Evolutionary conservation across 2,797 vertebrate species (phyloP).

Genomic region (Limnodromus scolopaceus): DNA sequence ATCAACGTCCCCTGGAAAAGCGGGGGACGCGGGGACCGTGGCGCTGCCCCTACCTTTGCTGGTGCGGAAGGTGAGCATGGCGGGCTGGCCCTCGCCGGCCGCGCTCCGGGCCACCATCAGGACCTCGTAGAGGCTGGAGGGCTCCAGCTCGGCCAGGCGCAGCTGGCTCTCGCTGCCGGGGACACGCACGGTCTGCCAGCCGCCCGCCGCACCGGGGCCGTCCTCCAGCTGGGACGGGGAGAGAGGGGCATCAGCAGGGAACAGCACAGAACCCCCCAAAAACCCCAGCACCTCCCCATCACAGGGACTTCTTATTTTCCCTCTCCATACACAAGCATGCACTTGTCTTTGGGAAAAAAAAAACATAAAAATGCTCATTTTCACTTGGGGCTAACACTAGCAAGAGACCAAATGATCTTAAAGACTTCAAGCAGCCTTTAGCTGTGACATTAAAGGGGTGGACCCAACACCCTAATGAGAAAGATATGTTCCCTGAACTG

Average conservation of each 20-base stretch:
- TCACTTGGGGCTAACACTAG: not conserved
- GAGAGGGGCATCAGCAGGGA: not conserved
- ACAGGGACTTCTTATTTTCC: not conserved
- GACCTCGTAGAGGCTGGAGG: slow-evolving; percentile 95
- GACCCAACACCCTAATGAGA: not conserved
- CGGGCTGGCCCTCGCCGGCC: slow-evolving; percentile 91
- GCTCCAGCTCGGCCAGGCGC: slow-evolving; percentile 89
- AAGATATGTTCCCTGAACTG: not conserved
- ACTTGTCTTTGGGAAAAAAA: not conserved
- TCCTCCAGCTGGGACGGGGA: slow-evolving; percentile 88
- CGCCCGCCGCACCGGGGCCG: slow-evolving; percentile 76
- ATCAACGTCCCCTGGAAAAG: not conserved
- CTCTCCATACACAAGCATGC: fast-evolving
- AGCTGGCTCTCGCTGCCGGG: slow-evolving; percentile 95
- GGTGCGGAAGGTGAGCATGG: slow-evolving; percentile 98
- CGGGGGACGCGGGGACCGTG: not conserved
- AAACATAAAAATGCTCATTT: not conserved
- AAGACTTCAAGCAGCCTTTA: not conserved
- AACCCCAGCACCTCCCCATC: fast-evolving
- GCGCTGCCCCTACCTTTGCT: slow-evolving; percentile 87
- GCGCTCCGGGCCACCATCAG: slow-evolving; percentile 94
- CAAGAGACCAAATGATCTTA: not conserved
- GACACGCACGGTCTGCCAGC: slow-evolving; percentile 93
- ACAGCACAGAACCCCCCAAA: fast-evolving
- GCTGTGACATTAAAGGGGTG: not conserved